Base-by-base conservation (phyloP, 2,888 invertebrate species). In the Brachycybe producta region DNA sequence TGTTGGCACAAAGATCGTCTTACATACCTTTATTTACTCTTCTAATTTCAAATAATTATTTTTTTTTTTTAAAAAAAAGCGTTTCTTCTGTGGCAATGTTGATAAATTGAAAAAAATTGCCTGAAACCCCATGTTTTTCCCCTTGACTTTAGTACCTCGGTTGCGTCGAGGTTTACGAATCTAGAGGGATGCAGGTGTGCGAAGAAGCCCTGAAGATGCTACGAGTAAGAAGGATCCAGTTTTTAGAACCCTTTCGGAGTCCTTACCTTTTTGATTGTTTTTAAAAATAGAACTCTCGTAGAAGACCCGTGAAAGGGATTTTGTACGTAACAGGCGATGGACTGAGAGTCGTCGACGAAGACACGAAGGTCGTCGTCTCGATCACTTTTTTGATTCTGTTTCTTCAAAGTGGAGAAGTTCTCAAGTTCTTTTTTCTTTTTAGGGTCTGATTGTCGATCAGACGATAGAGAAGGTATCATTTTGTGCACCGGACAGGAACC, bases 391-490 rank as follows among this genome's bases (percentile, higher is more conserved):
- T 23, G 17, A 15, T 26, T 13, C 11, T 1, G 3, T 2, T 21
- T 3, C 5, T 38, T 28, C 2, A 35, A 7, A 8, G 28, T 52
- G 15, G 8, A 27, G 19, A 3, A 27, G 38, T 43, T 5, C 17
- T 35, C 38, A 11, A 38, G 21, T 46, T 54, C 28, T 17, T 40
- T 47, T 17, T 52, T 43, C 23, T 49, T 61, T 64, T 24, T 62
- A 77, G 73, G 95, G 95, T 28, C 77, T 98, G 56, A 90, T 99
- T 58, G 95, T 98, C 32, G 98, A 99, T 70, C 98, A 98, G 72
- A 98, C 97, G 23, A 98, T 99, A 55, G 98, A 98, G 70, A 98
- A 99, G 70, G 97, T 99, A 3, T 98, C 97, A n/a, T 99, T 99
- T 70, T 99, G 98, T 71, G 97, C 98, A 5, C 98, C 98, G 1